Base-by-base conservation (phyloP, 35 echinoderm and acorn worm species). In the Nesometra sesokonis region DNA sequence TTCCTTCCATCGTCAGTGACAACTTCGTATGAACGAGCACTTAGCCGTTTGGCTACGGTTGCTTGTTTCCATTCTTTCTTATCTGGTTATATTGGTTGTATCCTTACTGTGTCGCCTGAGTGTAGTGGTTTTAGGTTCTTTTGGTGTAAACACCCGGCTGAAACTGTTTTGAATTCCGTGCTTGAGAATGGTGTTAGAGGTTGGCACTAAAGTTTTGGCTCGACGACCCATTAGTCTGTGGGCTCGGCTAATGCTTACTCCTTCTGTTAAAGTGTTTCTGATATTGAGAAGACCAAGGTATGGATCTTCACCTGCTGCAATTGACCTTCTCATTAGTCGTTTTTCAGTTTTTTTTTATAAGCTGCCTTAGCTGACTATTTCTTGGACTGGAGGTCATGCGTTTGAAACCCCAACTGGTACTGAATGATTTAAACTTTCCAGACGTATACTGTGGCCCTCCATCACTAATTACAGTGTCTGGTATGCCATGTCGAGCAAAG, bases 21-120 rank as follows among this genome's bases (percentile, higher is more conserved):
- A 23, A 87, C 86, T 80, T 79, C 86, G 36, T 87, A 87, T 31
- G 86, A 87, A 9, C 77, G 34, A 5, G 67, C 29, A 36, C 37
- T 37, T 32, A 86, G 21, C 29, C 33, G 33, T 34, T 43, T 78
- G 9, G 47, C 35, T 35, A 87, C 85, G 7, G 57, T 77, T 17
- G 85, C 85, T 35, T 86, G 30, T 35, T 37, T 57, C 85, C 85
- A 86, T 77, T 78, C 46, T 32, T 86, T 86, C 32, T 86, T 37
- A 0, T 52, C 85, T 23, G 57, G 15, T 0, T 77, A 0, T 5
- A 86, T 77, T 13, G 85, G 85, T 30, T 86, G 43, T 11, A 86
- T 86, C 17, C 85, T 57, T 8, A 86, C 43, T 7, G 57, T 77
- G 57, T 86, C 85, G 8, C 85, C 85, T 11, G 43, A 13, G 17